Percentiles rank a stretch among this genome's conserved stretches.
These are phyloP conservation scores for Archips crataeganus DNA, from an alignment of 2,888 invertebrate genomes.

Conservation along the genomic window DNA sequence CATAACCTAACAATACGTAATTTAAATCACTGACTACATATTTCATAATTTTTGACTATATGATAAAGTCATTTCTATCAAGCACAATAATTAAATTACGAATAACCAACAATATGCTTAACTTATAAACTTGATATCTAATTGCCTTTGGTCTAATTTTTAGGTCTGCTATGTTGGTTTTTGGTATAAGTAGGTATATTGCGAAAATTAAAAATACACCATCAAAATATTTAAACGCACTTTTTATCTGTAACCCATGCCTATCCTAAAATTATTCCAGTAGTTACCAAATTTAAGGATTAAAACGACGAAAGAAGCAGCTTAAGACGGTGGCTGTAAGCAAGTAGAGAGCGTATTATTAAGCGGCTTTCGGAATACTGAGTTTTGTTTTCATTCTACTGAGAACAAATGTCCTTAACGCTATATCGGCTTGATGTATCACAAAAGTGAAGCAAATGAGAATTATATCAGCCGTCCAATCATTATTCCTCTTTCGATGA, in stretches of 20 bases:
- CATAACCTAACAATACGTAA: background rate
- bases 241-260: background rate
- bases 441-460: no score
- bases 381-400: no score
- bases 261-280: background rate
- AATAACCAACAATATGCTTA: background rate
- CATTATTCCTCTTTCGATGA: background rate
- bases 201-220: background rate
- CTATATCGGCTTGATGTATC: no score
- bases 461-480: background rate
- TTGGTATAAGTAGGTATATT: background rate
- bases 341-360: no score
- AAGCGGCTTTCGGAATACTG: no score
- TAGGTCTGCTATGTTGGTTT: background rate
- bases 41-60: background rate
- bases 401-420: background rate
- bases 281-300: background rate
- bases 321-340: no score
- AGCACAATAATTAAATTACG: background rate
- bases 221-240: background rate
- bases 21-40: background rate
- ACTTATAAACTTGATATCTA: background rate
- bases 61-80: background rate
- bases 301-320: background rate
- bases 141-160: background rate